Conservation (phyloP, 2,888 invertebrate species). For the Lepidonotus clava region DNA sequence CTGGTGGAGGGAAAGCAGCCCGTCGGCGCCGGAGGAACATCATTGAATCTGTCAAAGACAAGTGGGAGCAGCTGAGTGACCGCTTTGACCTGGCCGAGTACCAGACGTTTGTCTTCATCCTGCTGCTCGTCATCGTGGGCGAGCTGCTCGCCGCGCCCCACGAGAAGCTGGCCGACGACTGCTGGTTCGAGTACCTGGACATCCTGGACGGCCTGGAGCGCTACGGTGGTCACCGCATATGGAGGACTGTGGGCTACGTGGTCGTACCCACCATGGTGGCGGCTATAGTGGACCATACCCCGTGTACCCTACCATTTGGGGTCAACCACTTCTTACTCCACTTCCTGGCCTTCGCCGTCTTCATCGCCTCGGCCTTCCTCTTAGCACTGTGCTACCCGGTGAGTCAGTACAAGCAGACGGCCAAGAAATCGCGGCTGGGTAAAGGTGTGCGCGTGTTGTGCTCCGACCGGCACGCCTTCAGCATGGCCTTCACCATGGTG, state of each 20-base stretch:
- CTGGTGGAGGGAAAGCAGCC: no score
- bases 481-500: slow-evolving; percentile 72
- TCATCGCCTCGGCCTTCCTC: slow-evolving; percentile 71
- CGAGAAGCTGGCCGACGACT: slow-evolving; percentile 73
- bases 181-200: slow-evolving; percentile 78
- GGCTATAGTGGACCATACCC: slow-evolving; percentile 71
- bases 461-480: slow-evolving; percentile 70
- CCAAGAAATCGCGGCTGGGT: background rate
- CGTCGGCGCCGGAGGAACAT: background rate
- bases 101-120: slow-evolving; percentile 70
- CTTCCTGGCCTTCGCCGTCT: slow-evolving; percentile 73
- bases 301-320: slow-evolving; percentile 72
- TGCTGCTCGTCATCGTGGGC: slow-evolving; percentile 72
- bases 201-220: slow-evolving; percentile 76
- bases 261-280: slow-evolving; percentile 72
- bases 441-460: slow-evolving; percentile 71
- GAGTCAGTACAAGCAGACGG: slow-evolving; percentile 68
- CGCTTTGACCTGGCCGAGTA: slow-evolving; percentile 17
- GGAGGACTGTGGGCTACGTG: slow-evolving; percentile 74
- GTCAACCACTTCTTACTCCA: slow-evolving; percentile 75
- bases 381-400: slow-evolving; percentile 74
- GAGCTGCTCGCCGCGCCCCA: slow-evolving; percentile 66
- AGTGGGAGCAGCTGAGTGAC: background rate
- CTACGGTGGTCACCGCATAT: slow-evolving; percentile 76
- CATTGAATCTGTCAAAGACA: background rate